phyloP scores from a whole-genome alignment of 2,797 vertebrate genomes.

The Florisuga fusca region DNA sequence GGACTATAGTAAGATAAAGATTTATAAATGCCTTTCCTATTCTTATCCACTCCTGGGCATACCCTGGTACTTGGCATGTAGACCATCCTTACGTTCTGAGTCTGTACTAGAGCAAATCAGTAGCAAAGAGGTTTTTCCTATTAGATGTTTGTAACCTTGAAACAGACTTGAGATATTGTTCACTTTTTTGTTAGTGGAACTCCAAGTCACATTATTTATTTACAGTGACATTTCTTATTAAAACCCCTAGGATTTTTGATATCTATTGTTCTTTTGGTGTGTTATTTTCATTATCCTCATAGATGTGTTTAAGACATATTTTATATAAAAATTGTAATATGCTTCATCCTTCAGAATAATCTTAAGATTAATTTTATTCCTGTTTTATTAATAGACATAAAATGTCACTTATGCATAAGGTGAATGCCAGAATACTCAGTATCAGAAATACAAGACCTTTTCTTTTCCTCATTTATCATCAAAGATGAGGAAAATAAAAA shows the following conservation, averaged over 20 bases:
- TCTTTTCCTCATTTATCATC: neutral
- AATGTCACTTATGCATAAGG: constrained; percentile 1
- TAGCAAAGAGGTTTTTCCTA: neutral
- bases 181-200: neutral
- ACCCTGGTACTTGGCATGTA: neutral
- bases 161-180: neutral
- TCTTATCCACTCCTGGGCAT: neutral
- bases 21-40: neutral
- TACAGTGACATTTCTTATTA: constrained; percentile 34
- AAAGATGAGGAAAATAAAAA: neutral
- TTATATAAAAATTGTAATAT: neutral
- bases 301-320: neutral
- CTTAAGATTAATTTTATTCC: neutral
- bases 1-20: neutral
- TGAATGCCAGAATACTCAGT: neutral
- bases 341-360: neutral
- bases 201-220: constrained; percentile 38
- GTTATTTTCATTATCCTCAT: constrained; percentile 2
- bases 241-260: neutral
- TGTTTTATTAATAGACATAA: constrained; percentile 1
- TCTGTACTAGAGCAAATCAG: neutral
- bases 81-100: neutral
- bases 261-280: neutral
- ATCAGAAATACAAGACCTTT: neutral
- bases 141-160: constrained; percentile 23